phyloP scores from a whole-genome alignment of 2,888 invertebrate genomes.

The Fissipunctia ypsillon region DNA sequence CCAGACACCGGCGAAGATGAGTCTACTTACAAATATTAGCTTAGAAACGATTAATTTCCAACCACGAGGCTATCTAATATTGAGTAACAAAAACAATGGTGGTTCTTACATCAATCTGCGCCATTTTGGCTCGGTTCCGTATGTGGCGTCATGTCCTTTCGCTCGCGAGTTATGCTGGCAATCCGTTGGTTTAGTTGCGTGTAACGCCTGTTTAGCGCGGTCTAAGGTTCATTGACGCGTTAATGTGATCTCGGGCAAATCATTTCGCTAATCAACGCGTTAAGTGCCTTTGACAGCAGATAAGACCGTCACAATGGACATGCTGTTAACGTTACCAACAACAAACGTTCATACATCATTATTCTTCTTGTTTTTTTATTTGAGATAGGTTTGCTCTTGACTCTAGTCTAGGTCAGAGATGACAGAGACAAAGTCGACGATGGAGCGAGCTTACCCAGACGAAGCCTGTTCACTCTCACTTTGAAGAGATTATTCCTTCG shows the following conservation, averaged over 20 bases:
- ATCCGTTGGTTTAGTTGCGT: neutral
- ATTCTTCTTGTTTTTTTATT: too few species aligned
- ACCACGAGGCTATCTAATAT: conserved; percentile 33
- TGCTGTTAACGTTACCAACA: neutral
- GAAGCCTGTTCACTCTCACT: too few species aligned
- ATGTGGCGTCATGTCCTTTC: conserved; percentile 43
- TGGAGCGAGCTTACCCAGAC: too few species aligned
- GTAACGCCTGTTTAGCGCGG: conserved; percentile 5
- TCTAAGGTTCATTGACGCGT: conserved; percentile 4
- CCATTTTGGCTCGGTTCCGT: conserved; percentile 43
- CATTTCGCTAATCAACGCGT: conserved; percentile 4
- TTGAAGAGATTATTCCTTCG: too few species aligned
- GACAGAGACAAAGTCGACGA: too few species aligned
- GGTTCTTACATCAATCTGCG: conserved; percentile 37
- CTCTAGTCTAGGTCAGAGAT: too few species aligned
- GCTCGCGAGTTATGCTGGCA: neutral
- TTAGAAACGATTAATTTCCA: conserved; percentile 3
- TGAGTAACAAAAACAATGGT: conserved; percentile 37
- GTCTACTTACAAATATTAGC: conserved; percentile 3
- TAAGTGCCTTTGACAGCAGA: conserved; percentile 14
- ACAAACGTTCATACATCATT: neutral
- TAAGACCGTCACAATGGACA: neutral
- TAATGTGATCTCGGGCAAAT: conserved; percentile 12
- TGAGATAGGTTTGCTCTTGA: too few species aligned
- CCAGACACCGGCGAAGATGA: neutral